Percentiles rank a stretch among this genome's conserved stretches.
phyloP scores from a whole-genome alignment of 2,113 vertebrate species.

The Smithornis capensis region DNA sequence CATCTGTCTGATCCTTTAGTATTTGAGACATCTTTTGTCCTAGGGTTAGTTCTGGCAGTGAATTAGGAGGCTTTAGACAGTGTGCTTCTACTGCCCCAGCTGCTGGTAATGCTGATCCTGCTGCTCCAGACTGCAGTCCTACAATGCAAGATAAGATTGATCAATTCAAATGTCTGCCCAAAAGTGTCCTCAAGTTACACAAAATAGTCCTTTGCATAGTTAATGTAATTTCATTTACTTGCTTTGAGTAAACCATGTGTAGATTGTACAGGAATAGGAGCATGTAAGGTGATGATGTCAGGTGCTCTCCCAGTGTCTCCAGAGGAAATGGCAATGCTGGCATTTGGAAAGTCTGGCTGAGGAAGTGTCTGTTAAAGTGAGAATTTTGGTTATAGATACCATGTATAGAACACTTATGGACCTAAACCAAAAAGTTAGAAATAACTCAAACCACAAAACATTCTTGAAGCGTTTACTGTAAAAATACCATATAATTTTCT shows the following conservation, averaged over 20 bases:
- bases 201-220: not conserved
- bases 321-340: not conserved
- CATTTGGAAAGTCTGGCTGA: not conserved
- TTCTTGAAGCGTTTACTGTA: not conserved
- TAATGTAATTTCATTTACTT: slow-evolving; percentile 52
- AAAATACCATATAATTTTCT: not conserved
- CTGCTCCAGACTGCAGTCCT: slow-evolving; percentile 20
- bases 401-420: not conserved
- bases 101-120: not conserved
- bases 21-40: slow-evolving; percentile 84
- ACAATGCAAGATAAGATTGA: not conserved
- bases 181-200: not conserved
- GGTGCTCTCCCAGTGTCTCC: not conserved
- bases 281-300: not conserved
- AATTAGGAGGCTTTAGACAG: not conserved
- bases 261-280: slow-evolving; percentile 9
- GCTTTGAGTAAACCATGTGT: not conserved
- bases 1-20: slow-evolving; percentile 80
- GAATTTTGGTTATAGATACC: not conserved
- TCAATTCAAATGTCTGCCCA: not conserved
- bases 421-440: not conserved
- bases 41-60: slow-evolving; percentile 65
- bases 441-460: not conserved
- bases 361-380: slow-evolving; percentile 42
- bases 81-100: not conserved